These are phyloP conservation scores for Hylia prasina DNA, from an alignment of 2,113 vertebrate genomes.

Conservation along the genomic window DNA sequence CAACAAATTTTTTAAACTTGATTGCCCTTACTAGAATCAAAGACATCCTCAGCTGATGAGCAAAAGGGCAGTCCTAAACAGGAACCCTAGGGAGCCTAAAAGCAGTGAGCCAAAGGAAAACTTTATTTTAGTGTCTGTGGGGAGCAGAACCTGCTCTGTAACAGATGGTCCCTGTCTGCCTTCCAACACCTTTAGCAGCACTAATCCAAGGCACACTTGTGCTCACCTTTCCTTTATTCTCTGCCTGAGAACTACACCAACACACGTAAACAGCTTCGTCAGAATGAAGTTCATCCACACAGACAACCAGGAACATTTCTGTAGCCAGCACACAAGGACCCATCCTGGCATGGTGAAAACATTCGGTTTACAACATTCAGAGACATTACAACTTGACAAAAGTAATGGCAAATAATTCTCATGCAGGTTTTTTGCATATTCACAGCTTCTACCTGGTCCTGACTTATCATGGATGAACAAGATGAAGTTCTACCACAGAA, in stretches of 20 bases:
- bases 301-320: background rate
- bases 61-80: background rate
- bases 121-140: background rate
- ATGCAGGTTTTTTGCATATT: background rate
- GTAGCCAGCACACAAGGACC: background rate
- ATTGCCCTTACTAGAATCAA: background rate
- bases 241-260: background rate
- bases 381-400: background rate
- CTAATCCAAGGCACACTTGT: background rate
- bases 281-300: background rate
- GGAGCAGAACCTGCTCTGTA: background rate
- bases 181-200: background rate
- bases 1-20: background rate
- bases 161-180: constrained; percentile 1
- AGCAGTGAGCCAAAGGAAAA: background rate
- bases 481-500: background rate
- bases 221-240: background rate
- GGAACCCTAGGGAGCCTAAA: background rate
- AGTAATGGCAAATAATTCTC: background rate
- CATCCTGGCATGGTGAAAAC: background rate
- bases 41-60: background rate
- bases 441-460: background rate
- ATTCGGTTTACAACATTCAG: background rate
- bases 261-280: background rate
- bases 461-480: background rate